phyloP scores from a whole-genome alignment of 2,113 vertebrate species.

The Lathamus discolor region DNA sequence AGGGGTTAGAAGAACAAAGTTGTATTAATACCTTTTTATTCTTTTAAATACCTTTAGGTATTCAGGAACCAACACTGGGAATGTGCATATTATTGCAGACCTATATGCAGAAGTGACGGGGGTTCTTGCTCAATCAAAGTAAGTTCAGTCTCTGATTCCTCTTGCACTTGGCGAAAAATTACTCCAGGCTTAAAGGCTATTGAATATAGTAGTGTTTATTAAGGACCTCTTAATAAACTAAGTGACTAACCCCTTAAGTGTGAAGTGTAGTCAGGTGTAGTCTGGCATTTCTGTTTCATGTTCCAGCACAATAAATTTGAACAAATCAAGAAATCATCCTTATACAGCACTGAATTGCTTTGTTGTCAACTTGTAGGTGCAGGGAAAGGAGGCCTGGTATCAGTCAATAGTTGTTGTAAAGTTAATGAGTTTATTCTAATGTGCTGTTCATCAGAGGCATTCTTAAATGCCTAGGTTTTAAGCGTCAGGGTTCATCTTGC shows the following conservation, averaged over 20 bases:
- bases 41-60: constrained; percentile 75
- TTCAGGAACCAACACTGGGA: constrained; percentile 98
- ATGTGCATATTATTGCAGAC: constrained; percentile 98
- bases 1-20: neutral
- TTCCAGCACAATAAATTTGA: neutral
- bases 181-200: neutral
- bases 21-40: neutral
- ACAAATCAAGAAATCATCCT: neutral
- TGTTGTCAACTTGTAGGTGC: neutral
- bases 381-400: neutral
- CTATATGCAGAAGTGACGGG: constrained; percentile 97
- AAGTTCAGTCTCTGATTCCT: constrained; percentile 47
- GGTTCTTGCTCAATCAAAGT: constrained; percentile 97
- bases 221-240: neutral
- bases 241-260: neutral
- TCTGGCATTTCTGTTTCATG: neutral
- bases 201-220: neutral
- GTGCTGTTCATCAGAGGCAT: neutral
- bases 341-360: neutral
- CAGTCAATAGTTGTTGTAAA: neutral
- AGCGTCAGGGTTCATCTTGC: neutral
- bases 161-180: neutral
- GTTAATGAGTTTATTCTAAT: neutral
- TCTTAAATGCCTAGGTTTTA: neutral
- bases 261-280: neutral